Percentiles rank a stretch among this genome's conserved stretches.
Conservation (phyloP, 1,140 invertebrate species). For the Rhagoletis pomonella region DNA sequence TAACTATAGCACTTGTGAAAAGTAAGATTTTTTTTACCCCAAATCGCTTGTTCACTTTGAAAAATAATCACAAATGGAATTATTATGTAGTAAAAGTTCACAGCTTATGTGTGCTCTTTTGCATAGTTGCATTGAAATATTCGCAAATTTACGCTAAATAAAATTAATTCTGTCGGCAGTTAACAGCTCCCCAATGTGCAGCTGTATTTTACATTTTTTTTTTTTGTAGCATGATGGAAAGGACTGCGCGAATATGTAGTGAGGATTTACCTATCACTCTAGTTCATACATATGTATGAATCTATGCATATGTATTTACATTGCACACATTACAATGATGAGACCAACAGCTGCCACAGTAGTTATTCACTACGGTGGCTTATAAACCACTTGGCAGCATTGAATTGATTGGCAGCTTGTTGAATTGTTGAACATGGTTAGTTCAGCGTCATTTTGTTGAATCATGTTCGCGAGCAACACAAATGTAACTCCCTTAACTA, state of each 20-base stretch:
- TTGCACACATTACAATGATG: too few species aligned
- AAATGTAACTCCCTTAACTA: too few species aligned
- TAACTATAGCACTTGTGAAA: too few species aligned
- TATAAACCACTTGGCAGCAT: conserved; percentile 21
- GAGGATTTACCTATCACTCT: background rate
- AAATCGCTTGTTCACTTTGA: too few species aligned
- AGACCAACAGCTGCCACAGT: too few species aligned
- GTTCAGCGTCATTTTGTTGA: background rate
- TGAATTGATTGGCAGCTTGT: conserved; percentile 35
- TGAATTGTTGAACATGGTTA: background rate
- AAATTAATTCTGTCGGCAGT: background rate
- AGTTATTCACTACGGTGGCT: background rate
- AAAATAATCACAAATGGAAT: too few species aligned
- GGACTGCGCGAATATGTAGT: background rate
- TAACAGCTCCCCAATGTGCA: background rate
- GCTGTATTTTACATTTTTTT: background rate
- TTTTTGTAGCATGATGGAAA: background rate
- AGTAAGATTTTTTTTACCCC: too few species aligned
- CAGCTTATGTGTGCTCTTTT: too few species aligned
- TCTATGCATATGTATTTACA: background rate
- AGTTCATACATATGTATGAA: background rate
- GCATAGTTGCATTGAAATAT: too few species aligned
- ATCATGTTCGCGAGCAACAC: background rate
- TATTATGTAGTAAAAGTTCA: too few species aligned
- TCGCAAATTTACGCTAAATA: background rate